Percentiles rank a stretch among this genome's conserved stretches.
These are phyloP conservation scores for Dasysyrphus tricinctus DNA, from an alignment of 2,888 invertebrate species.

Conservation along the genomic window DNA sequence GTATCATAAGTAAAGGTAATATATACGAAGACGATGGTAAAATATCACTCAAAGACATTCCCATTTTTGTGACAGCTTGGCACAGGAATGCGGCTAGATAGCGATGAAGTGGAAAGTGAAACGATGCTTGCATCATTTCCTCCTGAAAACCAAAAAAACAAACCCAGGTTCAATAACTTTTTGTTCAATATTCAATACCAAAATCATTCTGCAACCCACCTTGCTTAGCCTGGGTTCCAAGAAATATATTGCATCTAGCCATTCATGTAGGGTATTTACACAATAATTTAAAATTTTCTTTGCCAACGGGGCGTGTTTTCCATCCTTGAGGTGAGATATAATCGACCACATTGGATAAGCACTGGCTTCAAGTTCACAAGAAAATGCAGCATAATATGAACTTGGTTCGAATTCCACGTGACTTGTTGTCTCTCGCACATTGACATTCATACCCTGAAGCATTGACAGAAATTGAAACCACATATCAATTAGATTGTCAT, in stretches of 20 bases:
- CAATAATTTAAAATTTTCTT: slow-evolving; percentile 91
- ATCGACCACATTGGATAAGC: slow-evolving; percentile 99
- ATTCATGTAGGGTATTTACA: slow-evolving; percentile 91
- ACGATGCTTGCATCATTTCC: slow-evolving; percentile 94
- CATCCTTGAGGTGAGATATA: slow-evolving; percentile 92
- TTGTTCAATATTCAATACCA: neutral
- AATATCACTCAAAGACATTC: slow-evolving; percentile 90
- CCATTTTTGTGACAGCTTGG: slow-evolving; percentile 92
- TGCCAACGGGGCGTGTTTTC: slow-evolving; percentile 89
- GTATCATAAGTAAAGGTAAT: slow-evolving; percentile 93
- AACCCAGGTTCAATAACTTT: slow-evolving; percentile 10
- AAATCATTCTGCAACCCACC: slow-evolving; percentile 82
- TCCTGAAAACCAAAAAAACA: slow-evolving; percentile 85
- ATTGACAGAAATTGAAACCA: slow-evolving; percentile 97
- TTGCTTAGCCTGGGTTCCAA: slow-evolving; percentile 86
- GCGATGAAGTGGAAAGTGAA: slow-evolving; percentile 98
- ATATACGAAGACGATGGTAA: slow-evolving; percentile 91
- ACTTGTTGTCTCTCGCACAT: slow-evolving; percentile 93
- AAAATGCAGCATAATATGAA: slow-evolving; percentile 98
- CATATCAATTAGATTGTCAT: slow-evolving; percentile 95
- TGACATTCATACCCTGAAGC: slow-evolving; percentile 99
- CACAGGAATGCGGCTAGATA: slow-evolving; percentile 94
- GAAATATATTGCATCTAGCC: slow-evolving; percentile 94
- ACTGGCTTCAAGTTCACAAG: slow-evolving; percentile 97
- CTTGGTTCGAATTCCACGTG: slow-evolving; percentile 99